These are phyloP conservation scores for Hippolais icterina DNA, from an alignment of 2,113 vertebrate species.

Conservation along the genomic window DNA sequence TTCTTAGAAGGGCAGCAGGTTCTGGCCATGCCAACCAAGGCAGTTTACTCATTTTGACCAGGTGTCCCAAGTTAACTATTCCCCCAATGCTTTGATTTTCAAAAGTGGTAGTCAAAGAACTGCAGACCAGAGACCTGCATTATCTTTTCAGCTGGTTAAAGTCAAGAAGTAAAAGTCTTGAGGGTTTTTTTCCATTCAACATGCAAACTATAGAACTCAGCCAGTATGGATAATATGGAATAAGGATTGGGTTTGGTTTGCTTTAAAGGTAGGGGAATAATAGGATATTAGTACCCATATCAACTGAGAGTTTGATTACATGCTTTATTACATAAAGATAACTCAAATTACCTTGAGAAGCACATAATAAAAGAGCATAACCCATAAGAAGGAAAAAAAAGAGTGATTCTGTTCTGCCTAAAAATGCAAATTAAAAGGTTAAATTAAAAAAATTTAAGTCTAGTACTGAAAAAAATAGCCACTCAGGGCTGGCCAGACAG, in stretches of 20 bases:
- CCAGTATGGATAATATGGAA: not conserved
- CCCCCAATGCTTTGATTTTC: not conserved
- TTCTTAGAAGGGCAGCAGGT: not conserved
- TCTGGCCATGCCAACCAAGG: not conserved
- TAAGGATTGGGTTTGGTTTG: not conserved
- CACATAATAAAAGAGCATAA: not conserved
- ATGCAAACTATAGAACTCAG: not conserved
- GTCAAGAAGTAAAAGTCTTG: fast-evolving
- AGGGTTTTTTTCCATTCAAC: not conserved
- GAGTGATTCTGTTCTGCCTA: not conserved
- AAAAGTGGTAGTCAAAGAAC: not conserved
- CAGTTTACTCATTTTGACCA: not conserved
- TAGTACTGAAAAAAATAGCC: not conserved
- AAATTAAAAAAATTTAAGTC: not conserved
- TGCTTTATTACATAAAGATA: not conserved
- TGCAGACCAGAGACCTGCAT: not conserved
- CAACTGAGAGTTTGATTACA: too few species aligned
- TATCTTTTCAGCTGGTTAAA: not conserved
- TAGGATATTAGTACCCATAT: not conserved
- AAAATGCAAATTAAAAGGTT: not conserved
- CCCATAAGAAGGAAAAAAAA: not conserved
- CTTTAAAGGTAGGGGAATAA: not conserved
- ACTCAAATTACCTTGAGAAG: not conserved
- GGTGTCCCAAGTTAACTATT: not conserved
- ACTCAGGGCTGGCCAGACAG: not conserved